These are phyloP conservation scores for Petrosia ficiformis DNA, from an alignment of 37 sponge, comb jelly and placozoan species.

Conservation along the genomic window DNA sequence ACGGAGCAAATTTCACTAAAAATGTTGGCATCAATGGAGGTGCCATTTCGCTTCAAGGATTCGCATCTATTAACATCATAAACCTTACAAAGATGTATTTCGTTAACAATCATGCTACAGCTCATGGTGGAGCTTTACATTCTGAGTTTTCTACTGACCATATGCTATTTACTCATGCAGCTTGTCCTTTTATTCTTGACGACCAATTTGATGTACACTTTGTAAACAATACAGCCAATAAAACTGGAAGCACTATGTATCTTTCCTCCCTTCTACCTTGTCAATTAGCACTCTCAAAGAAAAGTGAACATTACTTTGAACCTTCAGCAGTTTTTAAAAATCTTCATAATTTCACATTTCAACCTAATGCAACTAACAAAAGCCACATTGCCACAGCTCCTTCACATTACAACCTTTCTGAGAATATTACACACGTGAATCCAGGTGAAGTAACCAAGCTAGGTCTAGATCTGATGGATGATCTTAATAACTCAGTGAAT, in stretches of 20 bases:
- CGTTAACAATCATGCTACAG: neutral
- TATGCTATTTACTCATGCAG: neutral
- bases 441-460: neutral
- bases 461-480: neutral
- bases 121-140: neutral
- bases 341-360: neutral
- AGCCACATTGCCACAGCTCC: neutral
- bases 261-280: neutral
- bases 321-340: neutral
- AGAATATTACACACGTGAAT: neutral
- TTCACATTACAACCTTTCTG: neutral
- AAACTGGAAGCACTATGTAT: neutral
- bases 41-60: neutral
- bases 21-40: conserved; percentile 3
- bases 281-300: neutral
- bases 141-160: neutral
- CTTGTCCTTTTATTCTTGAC: neutral
- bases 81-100: neutral
- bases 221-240: neutral
- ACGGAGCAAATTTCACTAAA: neutral
- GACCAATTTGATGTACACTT: neutral
- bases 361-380: neutral
- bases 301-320: neutral
- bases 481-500: neutral
- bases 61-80: neutral